A percentile compares a stretch with the other conserved stretches of the same genome.
Conservation (phyloP, 92 coral and sea anemone genomes). For the Porites lobata region DNA sequence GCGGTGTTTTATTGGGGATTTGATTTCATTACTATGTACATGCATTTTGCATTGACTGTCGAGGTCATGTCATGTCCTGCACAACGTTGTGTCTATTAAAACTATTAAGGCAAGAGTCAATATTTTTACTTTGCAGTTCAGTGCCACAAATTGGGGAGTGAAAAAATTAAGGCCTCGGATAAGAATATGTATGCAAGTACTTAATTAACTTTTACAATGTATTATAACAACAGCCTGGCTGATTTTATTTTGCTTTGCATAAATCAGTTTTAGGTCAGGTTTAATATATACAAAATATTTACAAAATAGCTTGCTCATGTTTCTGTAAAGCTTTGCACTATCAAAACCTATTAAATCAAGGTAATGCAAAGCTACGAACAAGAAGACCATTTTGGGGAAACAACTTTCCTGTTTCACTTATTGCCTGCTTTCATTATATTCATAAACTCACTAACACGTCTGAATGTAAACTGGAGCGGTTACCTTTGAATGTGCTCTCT, state of each 20-base stretch:
- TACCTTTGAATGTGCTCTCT: no score
- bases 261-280: background rate
- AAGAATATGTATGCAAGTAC: slow-evolving; percentile 25
- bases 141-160: background rate
- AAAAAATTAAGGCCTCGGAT: background rate
- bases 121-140: background rate
- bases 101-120: background rate
- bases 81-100: slow-evolving; percentile 9
- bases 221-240: slow-evolving; percentile 4
- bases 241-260: background rate
- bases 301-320: slow-evolving; percentile 4
- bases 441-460: no score
- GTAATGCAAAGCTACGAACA: background rate
- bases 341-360: background rate
- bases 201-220: background rate
- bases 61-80: slow-evolving; percentile 15
- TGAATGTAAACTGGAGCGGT: no score
- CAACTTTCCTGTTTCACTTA: background rate
- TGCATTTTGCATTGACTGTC: background rate
- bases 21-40: background rate
- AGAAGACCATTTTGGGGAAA: background rate
- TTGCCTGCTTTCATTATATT: no score
- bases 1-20: background rate
- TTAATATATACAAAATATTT: slow-evolving; percentile 17
- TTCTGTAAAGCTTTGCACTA: background rate